Conservation (phyloP, 2,888 invertebrate genomes). For the Pachliopta kotzebuea region DNA sequence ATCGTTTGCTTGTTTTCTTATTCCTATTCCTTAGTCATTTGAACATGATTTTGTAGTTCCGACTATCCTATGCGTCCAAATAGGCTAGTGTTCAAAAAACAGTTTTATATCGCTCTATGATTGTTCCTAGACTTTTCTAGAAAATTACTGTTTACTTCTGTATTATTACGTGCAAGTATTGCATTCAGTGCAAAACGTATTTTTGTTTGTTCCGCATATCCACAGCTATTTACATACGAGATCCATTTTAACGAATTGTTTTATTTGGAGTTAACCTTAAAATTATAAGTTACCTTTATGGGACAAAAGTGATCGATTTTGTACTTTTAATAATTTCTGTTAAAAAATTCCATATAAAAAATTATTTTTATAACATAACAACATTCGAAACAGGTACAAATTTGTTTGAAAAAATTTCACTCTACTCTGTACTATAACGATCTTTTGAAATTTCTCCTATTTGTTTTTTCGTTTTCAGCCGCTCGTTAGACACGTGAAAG, state of each 20-base stretch:
- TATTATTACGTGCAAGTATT: too few species aligned
- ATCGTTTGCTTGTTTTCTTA: not conserved
- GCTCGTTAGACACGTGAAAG: slow-evolving; percentile 21
- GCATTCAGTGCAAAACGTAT: too few species aligned
- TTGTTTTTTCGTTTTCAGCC: slow-evolving; percentile 24
- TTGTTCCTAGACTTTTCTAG: not conserved
- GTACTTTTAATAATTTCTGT: too few species aligned
- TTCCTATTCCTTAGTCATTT: slow-evolving; percentile 8
- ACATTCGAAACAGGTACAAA: not conserved
- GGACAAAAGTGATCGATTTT: too few species aligned
- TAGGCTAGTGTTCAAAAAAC: not conserved
- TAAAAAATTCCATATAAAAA: too few species aligned
- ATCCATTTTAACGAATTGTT: too few species aligned
- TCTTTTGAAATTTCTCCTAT: slow-evolving; percentile 1
- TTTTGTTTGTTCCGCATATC: too few species aligned
- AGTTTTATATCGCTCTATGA: slow-evolving; percentile 2
- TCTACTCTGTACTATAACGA: not conserved
- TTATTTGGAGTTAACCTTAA: too few species aligned
- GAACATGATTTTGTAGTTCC: slow-evolving; percentile 10
- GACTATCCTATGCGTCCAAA: not conserved
- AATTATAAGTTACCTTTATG: too few species aligned
- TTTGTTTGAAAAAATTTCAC: not conserved
- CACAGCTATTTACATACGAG: too few species aligned
- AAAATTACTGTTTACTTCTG: too few species aligned
- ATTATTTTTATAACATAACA: not conserved